These are phyloP conservation scores for Gymnothorax reevesii DNA, from an alignment of 2,797 vertebrate genomes.

Conservation along the genomic window DNA sequence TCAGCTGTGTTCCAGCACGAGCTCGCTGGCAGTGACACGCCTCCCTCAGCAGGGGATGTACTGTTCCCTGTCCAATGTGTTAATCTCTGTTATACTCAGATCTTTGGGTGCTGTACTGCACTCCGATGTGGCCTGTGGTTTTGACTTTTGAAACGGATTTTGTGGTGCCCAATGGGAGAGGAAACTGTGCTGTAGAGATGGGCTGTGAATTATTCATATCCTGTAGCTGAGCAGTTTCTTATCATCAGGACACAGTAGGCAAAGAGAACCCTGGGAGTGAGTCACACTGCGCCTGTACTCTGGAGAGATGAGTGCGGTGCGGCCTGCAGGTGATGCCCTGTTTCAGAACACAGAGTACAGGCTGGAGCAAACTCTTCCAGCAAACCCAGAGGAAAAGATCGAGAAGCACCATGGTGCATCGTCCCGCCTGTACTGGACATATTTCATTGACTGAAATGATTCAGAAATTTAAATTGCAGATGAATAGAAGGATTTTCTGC, in stretches of 20 bases:
- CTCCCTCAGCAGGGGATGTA: not conserved
- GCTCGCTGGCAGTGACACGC: not conserved
- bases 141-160: not conserved
- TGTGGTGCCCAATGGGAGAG: not conserved
- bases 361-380: not conserved
- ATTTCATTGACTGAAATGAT: too few species aligned
- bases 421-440: too few species aligned
- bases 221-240: not conserved
- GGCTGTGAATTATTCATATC: slow-evolving; percentile 16
- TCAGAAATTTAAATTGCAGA: too few species aligned
- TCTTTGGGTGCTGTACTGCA: not conserved
- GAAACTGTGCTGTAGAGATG: not conserved
- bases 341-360: not conserved
- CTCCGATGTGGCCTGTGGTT: not conserved
- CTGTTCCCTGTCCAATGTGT: not conserved
- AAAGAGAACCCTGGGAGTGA: not conserved
- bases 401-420: too few species aligned
- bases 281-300: not conserved
- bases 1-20: not conserved
- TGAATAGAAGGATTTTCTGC: too few species aligned
- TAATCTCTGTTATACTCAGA: not conserved
- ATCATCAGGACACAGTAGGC: not conserved
- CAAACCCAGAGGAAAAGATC: not conserved
- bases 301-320: not conserved
- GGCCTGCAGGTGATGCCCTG: not conserved